phyloP scores from a whole-genome alignment of 2,888 invertebrate genomes.

The Rhingia rostrata region DNA sequence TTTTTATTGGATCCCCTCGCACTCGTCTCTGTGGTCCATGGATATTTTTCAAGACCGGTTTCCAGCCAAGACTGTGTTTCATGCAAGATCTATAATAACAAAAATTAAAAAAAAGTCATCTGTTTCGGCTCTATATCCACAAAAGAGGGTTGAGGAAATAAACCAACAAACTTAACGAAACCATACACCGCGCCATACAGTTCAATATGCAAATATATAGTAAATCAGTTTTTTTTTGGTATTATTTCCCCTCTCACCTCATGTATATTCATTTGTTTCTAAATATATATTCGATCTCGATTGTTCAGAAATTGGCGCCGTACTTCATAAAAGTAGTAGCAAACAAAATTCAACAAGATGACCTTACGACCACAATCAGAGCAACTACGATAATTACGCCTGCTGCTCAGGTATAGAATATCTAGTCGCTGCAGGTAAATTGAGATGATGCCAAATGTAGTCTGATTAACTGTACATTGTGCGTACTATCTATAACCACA shows the following conservation, averaged over 20 bases:
- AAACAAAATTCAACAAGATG: constrained; percentile 2
- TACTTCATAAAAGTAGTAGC: background rate
- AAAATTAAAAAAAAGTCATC: constrained; percentile 49
- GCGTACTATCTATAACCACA: background rate
- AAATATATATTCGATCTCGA: constrained; percentile 45
- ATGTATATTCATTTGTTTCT: constrained; percentile 45
- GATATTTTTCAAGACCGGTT: constrained; percentile 57
- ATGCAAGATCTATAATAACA: constrained; percentile 58
- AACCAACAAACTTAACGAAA: constrained; percentile 50
- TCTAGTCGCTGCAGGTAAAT: background rate
- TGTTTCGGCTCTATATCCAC: constrained; percentile 34
- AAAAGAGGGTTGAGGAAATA: constrained; percentile 51
- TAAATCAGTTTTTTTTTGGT: constrained; percentile 21
- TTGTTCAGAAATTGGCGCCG: constrained; percentile 10
- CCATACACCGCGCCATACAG: constrained; percentile 50
- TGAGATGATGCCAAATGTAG: background rate
- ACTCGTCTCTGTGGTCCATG: constrained; percentile 28
- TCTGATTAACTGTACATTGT: constrained; percentile 7
- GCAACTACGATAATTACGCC: background rate
- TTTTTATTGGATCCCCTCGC: constrained; percentile 23
- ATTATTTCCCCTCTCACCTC: constrained; percentile 16
- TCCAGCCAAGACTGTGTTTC: constrained; percentile 10
- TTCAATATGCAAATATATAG: constrained; percentile 54
- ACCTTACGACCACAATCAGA: constrained; percentile 27
- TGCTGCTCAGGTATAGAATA: background rate